Evolutionary conservation across 2,113 vertebrate species (phyloP).

Genomic region (Theropithecus gelada): DNA sequence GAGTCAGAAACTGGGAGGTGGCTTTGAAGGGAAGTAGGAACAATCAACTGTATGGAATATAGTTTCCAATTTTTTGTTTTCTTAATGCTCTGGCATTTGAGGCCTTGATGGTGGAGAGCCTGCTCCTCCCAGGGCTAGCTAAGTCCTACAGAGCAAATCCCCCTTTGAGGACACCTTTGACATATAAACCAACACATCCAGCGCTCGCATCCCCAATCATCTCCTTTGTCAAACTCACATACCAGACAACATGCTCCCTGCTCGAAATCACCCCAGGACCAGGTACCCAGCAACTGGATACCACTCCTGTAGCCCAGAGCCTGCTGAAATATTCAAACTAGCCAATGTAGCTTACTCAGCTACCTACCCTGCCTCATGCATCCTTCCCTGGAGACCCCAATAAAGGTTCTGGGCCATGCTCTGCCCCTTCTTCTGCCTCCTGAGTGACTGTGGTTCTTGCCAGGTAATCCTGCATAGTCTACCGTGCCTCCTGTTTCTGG

Average conservation of each 20-base stretch:
- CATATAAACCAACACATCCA: background rate
- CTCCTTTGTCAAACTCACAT: background rate
- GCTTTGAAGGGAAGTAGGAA: background rate
- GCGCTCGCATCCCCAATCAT: background rate
- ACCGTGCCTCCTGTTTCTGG: background rate
- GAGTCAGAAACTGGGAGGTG: background rate
- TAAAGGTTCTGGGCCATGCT: background rate
- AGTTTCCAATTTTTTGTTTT: background rate
- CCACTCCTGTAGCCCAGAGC: background rate
- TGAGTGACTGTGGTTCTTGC: background rate
- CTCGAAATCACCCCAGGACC: background rate
- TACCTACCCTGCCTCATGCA: background rate
- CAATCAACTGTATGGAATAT: background rate
- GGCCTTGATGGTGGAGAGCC: background rate
- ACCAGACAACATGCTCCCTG: background rate
- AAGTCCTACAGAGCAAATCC: background rate
- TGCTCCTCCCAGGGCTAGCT: background rate
- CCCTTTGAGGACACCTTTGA: background rate
- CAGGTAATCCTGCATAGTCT: fast-evolving
- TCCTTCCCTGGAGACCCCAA: background rate
- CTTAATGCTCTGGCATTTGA: background rate
- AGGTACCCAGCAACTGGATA: background rate
- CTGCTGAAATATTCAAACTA: background rate
- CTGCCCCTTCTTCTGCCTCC: background rate
- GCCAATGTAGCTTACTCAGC: background rate